These are phyloP conservation scores for Tanypteryx hageni DNA, from an alignment of 2,888 invertebrate genomes.

Conservation along the genomic window DNA sequence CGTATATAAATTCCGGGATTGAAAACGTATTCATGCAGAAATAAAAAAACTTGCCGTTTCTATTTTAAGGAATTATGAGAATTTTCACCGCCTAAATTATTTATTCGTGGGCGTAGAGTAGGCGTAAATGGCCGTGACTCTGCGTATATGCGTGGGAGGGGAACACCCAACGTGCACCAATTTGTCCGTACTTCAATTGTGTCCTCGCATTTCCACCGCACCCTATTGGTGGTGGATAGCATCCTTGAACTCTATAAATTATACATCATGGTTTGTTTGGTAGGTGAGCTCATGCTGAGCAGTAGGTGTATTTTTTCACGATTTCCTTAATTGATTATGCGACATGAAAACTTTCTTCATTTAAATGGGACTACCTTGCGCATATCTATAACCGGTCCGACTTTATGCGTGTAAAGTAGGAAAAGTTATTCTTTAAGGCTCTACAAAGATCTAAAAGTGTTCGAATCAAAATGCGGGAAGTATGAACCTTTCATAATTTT, in stretches of 20 bases:
- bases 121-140: background rate
- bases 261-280: background rate
- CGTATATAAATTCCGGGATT: no score
- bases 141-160: background rate
- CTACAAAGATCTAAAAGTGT: no score
- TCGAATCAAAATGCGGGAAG: no score
- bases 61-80: no score
- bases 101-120: background rate
- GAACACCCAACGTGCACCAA: background rate
- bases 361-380: background rate
- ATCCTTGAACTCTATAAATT: constrained; percentile 14
- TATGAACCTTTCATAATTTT: no score
- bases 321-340: background rate
- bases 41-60: no score
- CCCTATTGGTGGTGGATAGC: background rate
- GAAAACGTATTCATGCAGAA: no score
- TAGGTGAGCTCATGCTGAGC: background rate
- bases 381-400: background rate
- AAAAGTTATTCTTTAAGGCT: no score
- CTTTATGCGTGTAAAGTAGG: no score
- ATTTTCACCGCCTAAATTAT: background rate
- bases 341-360: background rate
- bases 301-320: background rate
- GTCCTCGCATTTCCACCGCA: background rate
- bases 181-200: background rate